Conservation (phyloP, 2,888 invertebrate genomes). For the Stratiomys singularior region DNA sequence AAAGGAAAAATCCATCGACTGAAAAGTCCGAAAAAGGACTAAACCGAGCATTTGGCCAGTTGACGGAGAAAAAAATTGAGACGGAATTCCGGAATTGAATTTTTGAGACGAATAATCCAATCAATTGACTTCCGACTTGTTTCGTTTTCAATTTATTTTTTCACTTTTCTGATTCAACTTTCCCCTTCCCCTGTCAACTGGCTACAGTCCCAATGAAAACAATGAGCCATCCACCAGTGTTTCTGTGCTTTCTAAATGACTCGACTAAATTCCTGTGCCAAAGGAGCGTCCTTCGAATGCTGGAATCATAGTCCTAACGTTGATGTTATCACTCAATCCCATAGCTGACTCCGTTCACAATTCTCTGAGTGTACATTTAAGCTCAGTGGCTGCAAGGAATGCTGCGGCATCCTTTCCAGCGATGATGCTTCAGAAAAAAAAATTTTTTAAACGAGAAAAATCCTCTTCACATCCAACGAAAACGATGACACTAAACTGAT, state of each 20-base stretch:
- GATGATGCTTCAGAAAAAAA: neutral
- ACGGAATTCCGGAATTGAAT: conserved; percentile 50
- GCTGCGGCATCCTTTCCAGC: neutral
- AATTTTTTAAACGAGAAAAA: conserved; percentile 8
- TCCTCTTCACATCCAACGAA: conserved; percentile 24
- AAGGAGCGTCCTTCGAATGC: neutral
- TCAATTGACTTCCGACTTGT: conserved; percentile 51
- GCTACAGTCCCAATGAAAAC: neutral
- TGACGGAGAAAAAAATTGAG: conserved; percentile 33
- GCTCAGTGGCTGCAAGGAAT: neutral
- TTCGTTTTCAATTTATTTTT: conserved; percentile 46
- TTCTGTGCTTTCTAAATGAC: conserved; percentile 9
- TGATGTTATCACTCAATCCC: conserved; percentile 20
- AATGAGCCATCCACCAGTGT: neutral
- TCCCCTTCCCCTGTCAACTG: neutral
- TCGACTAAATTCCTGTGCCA: conserved; percentile 6
- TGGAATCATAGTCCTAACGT: conserved; percentile 9
- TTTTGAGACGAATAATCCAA: conserved; percentile 52
- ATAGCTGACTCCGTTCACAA: neutral
- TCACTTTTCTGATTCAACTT: conserved; percentile 13
- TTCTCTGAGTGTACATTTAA: neutral
- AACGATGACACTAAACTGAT: conserved; percentile 42
- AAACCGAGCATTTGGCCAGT: neutral
- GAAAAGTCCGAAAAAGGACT: conserved; percentile 1
- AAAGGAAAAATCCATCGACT: conserved; percentile 21